Evolutionary conservation across 2,113 vertebrate species (phyloP).

Genomic region (Mesoclemmys tuberculata): DNA sequence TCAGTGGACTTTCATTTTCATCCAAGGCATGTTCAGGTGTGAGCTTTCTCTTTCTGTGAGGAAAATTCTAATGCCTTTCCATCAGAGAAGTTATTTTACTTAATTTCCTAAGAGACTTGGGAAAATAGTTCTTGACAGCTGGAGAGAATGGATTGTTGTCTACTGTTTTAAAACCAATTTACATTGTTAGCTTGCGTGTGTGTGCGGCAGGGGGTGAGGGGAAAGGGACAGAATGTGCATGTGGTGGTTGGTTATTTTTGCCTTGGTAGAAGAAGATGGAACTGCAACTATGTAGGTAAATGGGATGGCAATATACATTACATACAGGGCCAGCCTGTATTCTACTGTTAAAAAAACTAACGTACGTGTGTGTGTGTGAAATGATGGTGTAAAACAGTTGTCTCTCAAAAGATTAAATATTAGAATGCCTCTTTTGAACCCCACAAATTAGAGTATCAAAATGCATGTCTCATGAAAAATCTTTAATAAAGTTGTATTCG

Average conservation of each 20-base stretch:
- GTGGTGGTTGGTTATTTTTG: neutral
- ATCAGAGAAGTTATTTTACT: slow-evolving; percentile 26
- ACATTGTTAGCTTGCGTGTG: neutral
- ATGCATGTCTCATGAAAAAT: neutral
- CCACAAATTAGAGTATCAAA: slow-evolving; percentile 47
- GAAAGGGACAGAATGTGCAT: neutral
- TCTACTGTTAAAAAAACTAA: neutral
- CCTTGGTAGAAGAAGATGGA: neutral
- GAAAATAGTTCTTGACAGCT: slow-evolving; percentile 22
- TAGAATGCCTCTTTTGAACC: slow-evolving; percentile 44
- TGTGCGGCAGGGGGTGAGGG: neutral
- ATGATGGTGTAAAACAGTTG: slow-evolving; percentile 52
- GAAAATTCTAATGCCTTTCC: slow-evolving; percentile 8
- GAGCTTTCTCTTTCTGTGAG: neutral
- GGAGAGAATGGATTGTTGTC: neutral
- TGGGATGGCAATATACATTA: neutral
- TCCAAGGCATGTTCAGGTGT: neutral
- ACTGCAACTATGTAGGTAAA: neutral
- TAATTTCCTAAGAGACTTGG: slow-evolving; percentile 35
- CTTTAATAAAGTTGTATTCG: slow-evolving; percentile 20
- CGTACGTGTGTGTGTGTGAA: slow-evolving; percentile 26
- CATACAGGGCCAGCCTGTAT: slow-evolving; percentile 11
- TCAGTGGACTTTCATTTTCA: slow-evolving; percentile 10
- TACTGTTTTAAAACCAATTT: neutral
- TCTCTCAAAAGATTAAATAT: slow-evolving; percentile 27